Evolutionary conservation across 1,140 invertebrate species (phyloP).

Genomic region (Brachionus paranguensis): DNA sequence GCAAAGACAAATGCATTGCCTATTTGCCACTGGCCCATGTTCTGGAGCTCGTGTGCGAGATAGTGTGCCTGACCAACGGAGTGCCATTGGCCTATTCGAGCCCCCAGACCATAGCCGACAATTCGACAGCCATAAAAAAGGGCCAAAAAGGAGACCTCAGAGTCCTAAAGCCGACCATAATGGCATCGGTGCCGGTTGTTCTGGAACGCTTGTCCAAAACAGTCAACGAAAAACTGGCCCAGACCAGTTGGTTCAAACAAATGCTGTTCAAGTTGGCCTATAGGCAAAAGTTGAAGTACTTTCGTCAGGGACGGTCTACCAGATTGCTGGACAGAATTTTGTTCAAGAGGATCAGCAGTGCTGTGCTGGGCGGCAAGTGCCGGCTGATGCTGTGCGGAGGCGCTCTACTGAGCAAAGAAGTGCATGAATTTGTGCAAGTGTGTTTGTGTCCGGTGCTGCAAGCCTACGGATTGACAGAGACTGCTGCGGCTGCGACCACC

Average conservation of each 20-base stretch:
- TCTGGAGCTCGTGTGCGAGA: slow-evolving; percentile 74
- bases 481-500: slow-evolving; percentile 81
- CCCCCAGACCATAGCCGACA: slow-evolving; percentile 86
- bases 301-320: slow-evolving; percentile 26
- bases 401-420: slow-evolving; percentile 85
- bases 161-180: slow-evolving; percentile 80
- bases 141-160: slow-evolving; percentile 76
- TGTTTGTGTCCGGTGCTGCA: slow-evolving; percentile 81
- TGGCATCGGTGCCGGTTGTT: slow-evolving; percentile 90
- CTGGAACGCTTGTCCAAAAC: slow-evolving; percentile 90
- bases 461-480: slow-evolving; percentile 96
- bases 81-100: slow-evolving; percentile 91
- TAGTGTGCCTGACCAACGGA: slow-evolving; percentile 63
- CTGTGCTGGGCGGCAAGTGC: slow-evolving; percentile 71
- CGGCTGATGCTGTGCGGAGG: slow-evolving; percentile 82
- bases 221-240: slow-evolving; percentile 81
- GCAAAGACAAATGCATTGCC: slow-evolving; percentile 70
- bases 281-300: slow-evolving; percentile 59
- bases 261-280: slow-evolving; percentile 73
- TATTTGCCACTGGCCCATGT: slow-evolving; percentile 96
- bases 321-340: not conserved
- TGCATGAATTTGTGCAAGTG: slow-evolving; percentile 85
- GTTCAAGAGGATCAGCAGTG: slow-evolving; percentile 7
- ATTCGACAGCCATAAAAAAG: slow-evolving; percentile 84
- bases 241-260: slow-evolving; percentile 68